Evolutionary conservation across 2,113 vertebrate genomes (phyloP), one percentile per base, ranked within the genome.

Genomic region (Clarias batrachus): DNA sequence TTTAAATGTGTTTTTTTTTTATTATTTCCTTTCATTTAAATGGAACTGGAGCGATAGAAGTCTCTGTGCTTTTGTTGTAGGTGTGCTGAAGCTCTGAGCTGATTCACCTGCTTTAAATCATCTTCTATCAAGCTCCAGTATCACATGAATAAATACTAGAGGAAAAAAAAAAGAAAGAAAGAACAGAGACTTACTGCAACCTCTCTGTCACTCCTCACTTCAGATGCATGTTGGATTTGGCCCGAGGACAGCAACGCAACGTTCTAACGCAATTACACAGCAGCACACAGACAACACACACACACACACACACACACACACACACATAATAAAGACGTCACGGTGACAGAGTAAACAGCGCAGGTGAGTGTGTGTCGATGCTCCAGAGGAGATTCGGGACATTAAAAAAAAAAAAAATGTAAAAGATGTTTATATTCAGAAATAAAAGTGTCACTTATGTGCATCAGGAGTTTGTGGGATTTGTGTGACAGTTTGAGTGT

Each of bases 311-410:
- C 48, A 48, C 71, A 71, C 65, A 71, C 68, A 71, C 37, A 74
- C 37, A 77, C 73, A 79, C 77, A 59, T 68, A 74, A 84, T 84
- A 84, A 84, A 84, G 82, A 60, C 56, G 33, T 60, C 68, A 62
- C 8, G 3, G 66, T 84, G 84, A 79, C 56, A 85, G 60, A 54
- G 27, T 59, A 74, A 84, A 74, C 68, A 73, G 12, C 70, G n/a
- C 68, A 84, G 82, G 82, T 84, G 76, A 86, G 66, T 56, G 41
- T 78, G n/a, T 59, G 77, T 56, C 48, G 52, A 16, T 10, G 52
- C 74, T 77, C 74, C 52, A 56, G 74, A 1, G 25, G 52, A 11
- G 48, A 76, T 52, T 12, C 23, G 6, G 12, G 0, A 77, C 48
- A 12, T 14, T 76, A n/a, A n/a, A 33, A 33, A 33, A 33, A 54